A percentile compares a stretch with the other conserved stretches of the same genome.
These are phyloP conservation scores for Platygyra sinensis DNA, from an alignment of 64 coral and sea anemone species.

Conservation along the genomic window DNA sequence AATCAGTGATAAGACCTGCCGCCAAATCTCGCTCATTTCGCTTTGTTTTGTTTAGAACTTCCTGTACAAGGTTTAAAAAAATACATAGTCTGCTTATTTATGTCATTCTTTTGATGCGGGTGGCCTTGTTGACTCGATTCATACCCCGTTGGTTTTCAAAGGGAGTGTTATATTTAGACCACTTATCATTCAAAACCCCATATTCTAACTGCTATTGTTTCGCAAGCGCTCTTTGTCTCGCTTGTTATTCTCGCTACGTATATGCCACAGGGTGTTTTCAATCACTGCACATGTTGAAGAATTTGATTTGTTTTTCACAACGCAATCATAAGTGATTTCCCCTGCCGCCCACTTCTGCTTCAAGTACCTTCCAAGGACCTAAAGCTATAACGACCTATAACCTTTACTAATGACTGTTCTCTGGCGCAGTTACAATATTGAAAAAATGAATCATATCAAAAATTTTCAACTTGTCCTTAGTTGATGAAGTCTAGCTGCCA, in stretches of 20 bases:
- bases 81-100: background rate
- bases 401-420: background rate
- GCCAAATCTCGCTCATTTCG: background rate
- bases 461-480: background rate
- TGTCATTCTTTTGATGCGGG: slow-evolving; percentile 4
- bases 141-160: slow-evolving; percentile 6
- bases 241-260: background rate
- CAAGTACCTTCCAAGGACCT: too few species aligned
- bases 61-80: background rate
- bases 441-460: background rate
- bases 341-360: background rate
- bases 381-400: background rate
- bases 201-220: background rate
- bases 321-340: background rate
- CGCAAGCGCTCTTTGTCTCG: background rate
- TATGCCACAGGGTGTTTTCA: background rate
- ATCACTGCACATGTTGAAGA: background rate
- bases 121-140: slow-evolving; percentile 28
- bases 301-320: background rate
- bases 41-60: slow-evolving; percentile 2
- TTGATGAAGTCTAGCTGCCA: background rate
- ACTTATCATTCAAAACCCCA: slow-evolving; percentile 4
- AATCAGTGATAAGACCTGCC: background rate
- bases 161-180: slow-evolving; percentile 12
- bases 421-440: background rate